Conservation (phyloP, 2,113 vertebrate genomes). For the Oryzias celebensis region DNA sequence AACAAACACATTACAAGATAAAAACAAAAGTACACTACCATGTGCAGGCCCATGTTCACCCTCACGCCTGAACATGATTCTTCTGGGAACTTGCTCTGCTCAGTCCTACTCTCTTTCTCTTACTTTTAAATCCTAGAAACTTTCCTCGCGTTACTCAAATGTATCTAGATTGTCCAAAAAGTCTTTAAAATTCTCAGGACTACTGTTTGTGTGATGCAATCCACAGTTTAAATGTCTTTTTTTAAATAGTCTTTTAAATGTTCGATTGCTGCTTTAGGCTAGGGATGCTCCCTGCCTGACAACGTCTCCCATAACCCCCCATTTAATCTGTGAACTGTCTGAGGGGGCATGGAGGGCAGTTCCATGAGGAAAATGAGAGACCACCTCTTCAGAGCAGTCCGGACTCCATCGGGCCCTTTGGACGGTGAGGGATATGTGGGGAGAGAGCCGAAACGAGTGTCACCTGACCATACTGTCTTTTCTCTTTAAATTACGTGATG, state of each 20-base stretch:
- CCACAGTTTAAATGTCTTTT: conserved; percentile 85
- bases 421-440: conserved; percentile 87
- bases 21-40: conserved; percentile 78
- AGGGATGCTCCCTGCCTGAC: conserved; percentile 89
- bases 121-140: conserved; percentile 79
- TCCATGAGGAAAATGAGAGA: conserved; percentile 84
- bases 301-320: conserved; percentile 90
- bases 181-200: conserved; percentile 89
- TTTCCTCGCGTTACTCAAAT: conserved; percentile 75
- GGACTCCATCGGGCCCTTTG: conserved; percentile 93
- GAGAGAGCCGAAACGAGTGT: conserved; percentile 98
- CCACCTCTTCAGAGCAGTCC: conserved; percentile 97
- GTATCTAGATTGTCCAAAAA: conserved; percentile 72
- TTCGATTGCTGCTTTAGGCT: conserved; percentile 92
- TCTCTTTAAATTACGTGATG: conserved; percentile 92
- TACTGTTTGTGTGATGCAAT: conserved; percentile 84
- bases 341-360: conserved; percentile 76
- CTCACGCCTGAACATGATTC: conserved; percentile 83
- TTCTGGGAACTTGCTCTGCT: conserved; percentile 80
- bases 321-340: conserved; percentile 89
- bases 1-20: conserved; percentile 75
- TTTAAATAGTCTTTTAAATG: conserved; percentile 85
- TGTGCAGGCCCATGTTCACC: conserved; percentile 80
- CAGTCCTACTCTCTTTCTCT: conserved; percentile 75
- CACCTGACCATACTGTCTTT: conserved; percentile 97